Base-by-base conservation (phyloP, 2,888 invertebrate species). In the Drosophila niveifrons region DNA sequence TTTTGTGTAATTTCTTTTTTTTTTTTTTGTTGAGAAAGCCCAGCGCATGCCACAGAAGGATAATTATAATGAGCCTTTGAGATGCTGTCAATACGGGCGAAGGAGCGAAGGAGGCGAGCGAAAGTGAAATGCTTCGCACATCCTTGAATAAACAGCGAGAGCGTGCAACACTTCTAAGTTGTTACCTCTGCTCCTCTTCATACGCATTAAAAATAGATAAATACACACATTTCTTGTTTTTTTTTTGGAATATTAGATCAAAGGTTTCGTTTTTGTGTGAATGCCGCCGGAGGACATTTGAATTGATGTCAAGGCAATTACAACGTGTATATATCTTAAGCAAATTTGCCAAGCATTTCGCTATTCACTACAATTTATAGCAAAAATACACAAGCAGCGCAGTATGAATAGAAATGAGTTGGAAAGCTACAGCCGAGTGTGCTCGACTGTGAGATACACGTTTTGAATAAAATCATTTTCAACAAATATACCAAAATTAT, bases 1-100 rank as follows among this genome's bases (percentile, higher is more conserved):
- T 10, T n/a, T 70, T 51, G 62, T 50, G 56, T 58, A 23, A 23
- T 23, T 23, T 31, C 3, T 36, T n/a, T n/a, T 36, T 36, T 36
- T 10, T n/a, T 9, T n/a, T 66, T 51, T 62, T 47, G 56, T 58
- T 44, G 18, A 69, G 69, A n/a, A n/a, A 36, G 58, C 43, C n/a
- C 23, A 15, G 43, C 59, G 29, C 73, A 58, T 47, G 46, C 36
- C 50, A 46, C 57, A 47, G 43, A 13, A 29, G 58, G 18, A 57
- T 72, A 75, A 53, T 72, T 72, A 75, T 67, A 75, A 72, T 72
- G 76, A 75, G 72, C 23, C 55, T 23, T 56, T 39, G 36, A 59
- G 52, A 46, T 61, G 56, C 56, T 57, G 59, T 72, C 75, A 72
- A 75, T 75, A 75, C 47, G 53, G 11, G 51, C 44, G 23, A 31